Percentiles rank a stretch among this genome's conserved stretches.
Conservation (phyloP, 2,113 vertebrate species). For the Taurulus bubalis region DNA sequence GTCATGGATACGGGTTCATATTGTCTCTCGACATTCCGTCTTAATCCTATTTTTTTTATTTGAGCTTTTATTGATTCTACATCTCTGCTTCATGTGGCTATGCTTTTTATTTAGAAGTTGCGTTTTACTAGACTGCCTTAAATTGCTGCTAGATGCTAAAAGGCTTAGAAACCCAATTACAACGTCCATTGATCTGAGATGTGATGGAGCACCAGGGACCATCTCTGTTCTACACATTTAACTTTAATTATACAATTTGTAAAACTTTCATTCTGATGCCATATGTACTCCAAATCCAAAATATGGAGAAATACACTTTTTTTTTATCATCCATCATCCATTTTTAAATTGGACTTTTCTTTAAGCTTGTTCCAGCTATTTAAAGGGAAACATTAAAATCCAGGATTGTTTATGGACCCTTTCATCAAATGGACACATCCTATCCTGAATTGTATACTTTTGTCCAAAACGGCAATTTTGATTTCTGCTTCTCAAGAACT, state of each 20-base stretch:
- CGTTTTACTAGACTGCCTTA: not conserved
- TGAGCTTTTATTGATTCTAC: slow-evolving; percentile 26
- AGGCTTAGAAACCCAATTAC: not conserved
- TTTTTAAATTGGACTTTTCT: not conserved
- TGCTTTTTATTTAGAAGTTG: slow-evolving; percentile 20
- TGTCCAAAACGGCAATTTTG: not conserved
- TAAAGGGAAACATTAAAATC: not conserved
- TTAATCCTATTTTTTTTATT: slow-evolving; percentile 18
- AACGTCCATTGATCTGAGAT: not conserved
- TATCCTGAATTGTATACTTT: not conserved
- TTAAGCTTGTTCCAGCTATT: not conserved
- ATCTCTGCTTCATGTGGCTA: slow-evolving; percentile 18
- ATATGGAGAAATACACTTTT: not conserved
- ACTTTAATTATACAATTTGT: not conserved
- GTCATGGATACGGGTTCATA: slow-evolving; percentile 22
- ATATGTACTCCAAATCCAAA: not conserved
- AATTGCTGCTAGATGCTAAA: not conserved
- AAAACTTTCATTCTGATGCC: not conserved
- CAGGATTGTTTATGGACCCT: not conserved
- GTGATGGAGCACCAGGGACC: not conserved
- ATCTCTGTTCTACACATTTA: not conserved
- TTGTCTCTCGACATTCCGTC: not conserved
- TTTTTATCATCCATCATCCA: too few species aligned
- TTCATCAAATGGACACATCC: not conserved
- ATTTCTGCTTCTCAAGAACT: not conserved